Percentiles rank a stretch among this genome's conserved stretches.
These are phyloP conservation scores for Calephelis perditalis DNA, from an alignment of 2,888 invertebrate genomes.

Conservation along the genomic window DNA sequence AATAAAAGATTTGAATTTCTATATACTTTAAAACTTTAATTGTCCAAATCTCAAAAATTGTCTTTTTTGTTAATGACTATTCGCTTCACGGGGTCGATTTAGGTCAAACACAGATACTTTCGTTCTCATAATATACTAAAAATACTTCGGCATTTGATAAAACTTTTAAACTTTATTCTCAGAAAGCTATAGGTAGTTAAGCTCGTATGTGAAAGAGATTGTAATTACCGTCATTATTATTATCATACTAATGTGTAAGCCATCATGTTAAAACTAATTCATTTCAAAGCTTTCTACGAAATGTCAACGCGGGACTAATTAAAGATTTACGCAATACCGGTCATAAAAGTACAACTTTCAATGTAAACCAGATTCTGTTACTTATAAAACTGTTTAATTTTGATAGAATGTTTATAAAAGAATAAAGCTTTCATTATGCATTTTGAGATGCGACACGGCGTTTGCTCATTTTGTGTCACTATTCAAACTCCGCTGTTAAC, in stretches of 20 bases:
- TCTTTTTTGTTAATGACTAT: too few species aligned
- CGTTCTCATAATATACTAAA: too few species aligned
- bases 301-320: constrained; percentile 8
- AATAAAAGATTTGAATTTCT: too few species aligned
- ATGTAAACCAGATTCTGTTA: constrained; percentile 47
- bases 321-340: constrained; percentile 11
- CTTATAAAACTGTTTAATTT: constrained; percentile 49
- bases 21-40: too few species aligned
- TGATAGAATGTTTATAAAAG: constrained; percentile 59
- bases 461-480: constrained; percentile 72
- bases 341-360: constrained; percentile 18
- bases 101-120: too few species aligned
- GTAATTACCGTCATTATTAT: too few species aligned
- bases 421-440: constrained; percentile 66
- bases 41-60: too few species aligned
- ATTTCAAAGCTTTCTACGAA: constrained; percentile 1
- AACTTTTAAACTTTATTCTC: too few species aligned
- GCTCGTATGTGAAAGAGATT: too few species aligned
- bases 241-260: neutral
- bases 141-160: too few species aligned
- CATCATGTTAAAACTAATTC: neutral
- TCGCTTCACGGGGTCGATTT: too few species aligned
- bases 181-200: too few species aligned
- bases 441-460: constrained; percentile 62
- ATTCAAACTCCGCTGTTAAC: constrained; percentile 76